A percentile compares a stretch with the other conserved stretches of the same genome.
phyloP scores from a whole-genome alignment of 2,797 vertebrate species.

The Rhinoraja longicauda region DNA sequence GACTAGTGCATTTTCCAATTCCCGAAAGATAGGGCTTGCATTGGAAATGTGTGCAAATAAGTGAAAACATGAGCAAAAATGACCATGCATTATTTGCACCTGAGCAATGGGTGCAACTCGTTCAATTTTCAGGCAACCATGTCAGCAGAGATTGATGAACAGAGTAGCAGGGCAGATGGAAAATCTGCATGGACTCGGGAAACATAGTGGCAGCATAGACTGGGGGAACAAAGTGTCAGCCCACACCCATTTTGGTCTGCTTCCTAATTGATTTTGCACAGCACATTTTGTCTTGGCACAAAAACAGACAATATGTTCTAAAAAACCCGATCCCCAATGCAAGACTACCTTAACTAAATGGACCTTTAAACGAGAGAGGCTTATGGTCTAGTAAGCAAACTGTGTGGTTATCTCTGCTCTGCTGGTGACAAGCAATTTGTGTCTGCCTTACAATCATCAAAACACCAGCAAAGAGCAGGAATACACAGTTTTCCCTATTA shows the following conservation, averaged over 20 bases:
- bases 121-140: background rate
- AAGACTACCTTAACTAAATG: background rate
- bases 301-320: background rate
- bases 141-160: background rate
- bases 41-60: too few species aligned
- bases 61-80: too few species aligned
- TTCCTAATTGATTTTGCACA: background rate
- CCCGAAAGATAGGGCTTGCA: too few species aligned
- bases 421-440: constrained; percentile 6
- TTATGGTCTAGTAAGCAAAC: background rate
- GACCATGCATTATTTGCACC: too few species aligned
- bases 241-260: background rate
- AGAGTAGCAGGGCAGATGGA: background rate
- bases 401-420: constrained; percentile 20
- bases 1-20: too few species aligned
- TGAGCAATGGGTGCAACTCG: too few species aligned
- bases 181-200: background rate
- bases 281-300: background rate
- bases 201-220: background rate
- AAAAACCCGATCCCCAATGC: background rate
- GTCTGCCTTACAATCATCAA: constrained; percentile 18
- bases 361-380: background rate
- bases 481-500: constrained; percentile 20
- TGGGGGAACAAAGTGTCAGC: too few species aligned
- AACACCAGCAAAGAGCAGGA: constrained; percentile 12